Conservation (phyloP, 2,113 vertebrate genomes). For the Triplophysa siluroides region DNA sequence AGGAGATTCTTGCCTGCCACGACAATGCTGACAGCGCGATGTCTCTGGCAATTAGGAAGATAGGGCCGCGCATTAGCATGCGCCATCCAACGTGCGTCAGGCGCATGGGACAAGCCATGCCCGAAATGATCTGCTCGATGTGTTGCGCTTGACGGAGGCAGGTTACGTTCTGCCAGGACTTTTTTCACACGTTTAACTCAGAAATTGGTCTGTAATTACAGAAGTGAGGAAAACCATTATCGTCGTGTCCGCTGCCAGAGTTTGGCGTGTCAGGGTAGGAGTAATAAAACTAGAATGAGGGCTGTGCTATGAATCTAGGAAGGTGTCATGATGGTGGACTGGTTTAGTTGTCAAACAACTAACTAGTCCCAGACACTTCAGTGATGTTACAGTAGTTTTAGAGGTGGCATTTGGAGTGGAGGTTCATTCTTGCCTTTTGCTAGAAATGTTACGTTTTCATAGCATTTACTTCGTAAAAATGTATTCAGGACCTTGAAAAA, state of each 20-base stretch:
- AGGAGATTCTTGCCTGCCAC: slow-evolving; percentile 50
- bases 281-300: background rate
- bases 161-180: background rate
- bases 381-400: too few relatives aligned
- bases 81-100: slow-evolving; percentile 25
- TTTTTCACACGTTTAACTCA: slow-evolving; percentile 15
- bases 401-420: too few relatives aligned
- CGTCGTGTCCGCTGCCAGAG: background rate
- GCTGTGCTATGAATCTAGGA: background rate
- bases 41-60: slow-evolving; percentile 57
- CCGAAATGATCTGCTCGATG: slow-evolving; percentile 22
- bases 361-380: too few relatives aligned
- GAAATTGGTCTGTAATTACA: background rate
- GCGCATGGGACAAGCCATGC: slow-evolving; percentile 10
- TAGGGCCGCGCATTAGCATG: slow-evolving; percentile 43
- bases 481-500: too few relatives aligned
- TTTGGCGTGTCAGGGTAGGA: background rate
- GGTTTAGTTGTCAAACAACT: too few relatives aligned
- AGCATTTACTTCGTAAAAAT: too few relatives aligned
- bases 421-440: too few relatives aligned
- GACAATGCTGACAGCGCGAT: slow-evolving; percentile 54
- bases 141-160: slow-evolving; percentile 17
- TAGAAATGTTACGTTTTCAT: too few relatives aligned
- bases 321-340: too few relatives aligned
- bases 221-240: background rate